Conservation (phyloP, 1,140 invertebrate species). For the Drosophila novamexicana region DNA sequence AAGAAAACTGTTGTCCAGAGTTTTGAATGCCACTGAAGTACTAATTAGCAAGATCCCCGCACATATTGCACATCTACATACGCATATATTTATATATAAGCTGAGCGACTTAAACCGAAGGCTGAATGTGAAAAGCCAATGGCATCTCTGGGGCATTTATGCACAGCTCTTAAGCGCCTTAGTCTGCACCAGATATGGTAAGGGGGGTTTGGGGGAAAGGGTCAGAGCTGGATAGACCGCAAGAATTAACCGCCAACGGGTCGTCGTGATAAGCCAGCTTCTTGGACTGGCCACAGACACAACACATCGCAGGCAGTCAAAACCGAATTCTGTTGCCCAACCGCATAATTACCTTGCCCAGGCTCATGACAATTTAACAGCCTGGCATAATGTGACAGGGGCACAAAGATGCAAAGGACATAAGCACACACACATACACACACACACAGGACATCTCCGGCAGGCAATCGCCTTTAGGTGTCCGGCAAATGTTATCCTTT, state of each 20-base stretch:
- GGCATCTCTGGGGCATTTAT: conserved; percentile 22
- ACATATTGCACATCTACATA: background rate
- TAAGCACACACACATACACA: background rate
- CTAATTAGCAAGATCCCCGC: background rate
- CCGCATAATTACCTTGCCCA: conserved; percentile 73
- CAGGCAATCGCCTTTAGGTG: conserved; percentile 42
- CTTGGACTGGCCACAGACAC: conserved; percentile 32
- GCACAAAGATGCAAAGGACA: conserved; percentile 51
- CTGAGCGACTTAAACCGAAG: background rate
- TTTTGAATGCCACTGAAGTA: background rate
- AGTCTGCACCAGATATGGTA: background rate
- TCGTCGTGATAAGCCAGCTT: conserved; percentile 45
- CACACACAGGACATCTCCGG: conserved; percentile 21
- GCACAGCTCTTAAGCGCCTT: conserved; percentile 35
- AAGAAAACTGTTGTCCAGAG: background rate
- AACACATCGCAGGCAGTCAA: conserved; percentile 38
- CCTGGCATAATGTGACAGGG: conserved; percentile 70
- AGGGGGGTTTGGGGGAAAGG: no score
- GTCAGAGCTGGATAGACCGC: conserved; percentile 21
- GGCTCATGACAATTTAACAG: conserved; percentile 76
- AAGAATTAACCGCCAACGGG: conserved; percentile 48
- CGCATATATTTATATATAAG: background rate
- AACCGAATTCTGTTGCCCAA: conserved; percentile 46
- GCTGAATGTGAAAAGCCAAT: conserved; percentile 8
- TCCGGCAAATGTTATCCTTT: conserved; percentile 73